Base-by-base conservation (phyloP, 2,888 invertebrate species). In the Agriopis leucophaearia region DNA sequence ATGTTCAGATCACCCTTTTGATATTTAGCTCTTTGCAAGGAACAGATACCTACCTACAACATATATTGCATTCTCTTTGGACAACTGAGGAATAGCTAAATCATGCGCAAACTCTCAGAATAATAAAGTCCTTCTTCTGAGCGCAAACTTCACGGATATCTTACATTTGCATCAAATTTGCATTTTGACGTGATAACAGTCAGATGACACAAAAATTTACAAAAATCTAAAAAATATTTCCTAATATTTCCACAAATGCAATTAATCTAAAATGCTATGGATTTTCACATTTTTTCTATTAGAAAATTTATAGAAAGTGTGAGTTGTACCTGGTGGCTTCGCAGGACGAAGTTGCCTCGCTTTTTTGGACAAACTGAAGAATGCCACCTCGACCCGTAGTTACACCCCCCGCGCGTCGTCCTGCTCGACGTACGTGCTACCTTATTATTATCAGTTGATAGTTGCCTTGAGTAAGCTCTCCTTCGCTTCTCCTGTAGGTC, bases 161-260 rank as follows among this genome's bases (percentile, higher is more conserved):
- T n/a, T n/a, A n/a, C n/a, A n/a, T n/a, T n/a, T n/a, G n/a, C n/a
- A n/a, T n/a, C n/a, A n/a, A n/a, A n/a, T n/a, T n/a, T 27, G 5
- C 27, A 44, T 13, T 44, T 45, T 48, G 48, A 10, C 18, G 27
- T 48, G 10, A n/a, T 45, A 4, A 45, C n/a, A 10, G n/a, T 52
- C 47, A 38, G n/a, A 45, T 38, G 45, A 12, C 36, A 27, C 52
- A 27, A 65, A 40, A 15, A 48, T 35, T 13, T 1, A 18, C 8
- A 36, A 38, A 45, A 62, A 45, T 13, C 44, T 10, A 38, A 48
- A 58, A 59, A 59, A 59, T 50, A 50, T 18, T 48, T 58, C 8
- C 48, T 50, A 59, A 59, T 50, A 50, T 18, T 48, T 58, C 8
- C 48, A 58, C 15, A 59, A 59, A 59, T 59, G 50, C 42, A 12